These are phyloP conservation scores for Lepus europaeus DNA, from an alignment of 2,113 vertebrate species.

Conservation along the genomic window DNA sequence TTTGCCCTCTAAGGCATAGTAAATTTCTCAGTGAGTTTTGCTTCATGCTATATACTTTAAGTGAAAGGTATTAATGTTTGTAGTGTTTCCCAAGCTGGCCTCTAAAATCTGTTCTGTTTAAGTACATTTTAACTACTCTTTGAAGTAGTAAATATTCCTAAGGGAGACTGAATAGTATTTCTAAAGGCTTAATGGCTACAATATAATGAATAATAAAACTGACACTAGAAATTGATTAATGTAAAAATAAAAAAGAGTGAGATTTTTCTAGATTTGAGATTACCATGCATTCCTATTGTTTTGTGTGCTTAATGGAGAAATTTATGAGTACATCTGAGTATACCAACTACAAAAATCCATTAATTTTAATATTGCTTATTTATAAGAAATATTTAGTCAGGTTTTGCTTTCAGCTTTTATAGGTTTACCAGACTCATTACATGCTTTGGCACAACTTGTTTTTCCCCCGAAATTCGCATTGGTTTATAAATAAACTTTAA, in stretches of 20 bases:
- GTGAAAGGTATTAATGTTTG: slow-evolving; percentile 19
- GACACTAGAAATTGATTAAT: background rate
- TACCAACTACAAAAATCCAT: slow-evolving; percentile 60
- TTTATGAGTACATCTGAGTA: slow-evolving; percentile 34
- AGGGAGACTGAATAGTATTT: background rate
- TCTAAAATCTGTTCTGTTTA: slow-evolving; percentile 56
- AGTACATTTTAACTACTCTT: slow-evolving; percentile 44
- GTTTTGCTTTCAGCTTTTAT: slow-evolving; percentile 48
- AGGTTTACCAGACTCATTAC: background rate
- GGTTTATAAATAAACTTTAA: background rate
- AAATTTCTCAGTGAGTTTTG: slow-evolving; percentile 3
- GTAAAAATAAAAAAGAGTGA: background rate
- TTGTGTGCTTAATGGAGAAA: slow-evolving; percentile 3
- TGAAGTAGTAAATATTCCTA: slow-evolving; percentile 52
- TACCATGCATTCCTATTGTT: background rate
- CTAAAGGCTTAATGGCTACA: slow-evolving; percentile 45
- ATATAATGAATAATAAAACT: slow-evolving; percentile 16
- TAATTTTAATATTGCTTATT: slow-evolving; percentile 63
- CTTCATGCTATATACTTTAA: background rate
- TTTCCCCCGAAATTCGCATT: background rate
- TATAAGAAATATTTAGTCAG: background rate
- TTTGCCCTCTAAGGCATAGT: background rate
- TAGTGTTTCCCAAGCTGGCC: slow-evolving; percentile 36
- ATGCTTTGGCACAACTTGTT: background rate
- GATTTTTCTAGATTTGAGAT: background rate